A percentile compares a stretch with the other conserved stretches of the same genome.
These are phyloP conservation scores for Drosophila villosipedis DNA, from an alignment of 2,888 invertebrate genomes.

Conservation along the genomic window DNA sequence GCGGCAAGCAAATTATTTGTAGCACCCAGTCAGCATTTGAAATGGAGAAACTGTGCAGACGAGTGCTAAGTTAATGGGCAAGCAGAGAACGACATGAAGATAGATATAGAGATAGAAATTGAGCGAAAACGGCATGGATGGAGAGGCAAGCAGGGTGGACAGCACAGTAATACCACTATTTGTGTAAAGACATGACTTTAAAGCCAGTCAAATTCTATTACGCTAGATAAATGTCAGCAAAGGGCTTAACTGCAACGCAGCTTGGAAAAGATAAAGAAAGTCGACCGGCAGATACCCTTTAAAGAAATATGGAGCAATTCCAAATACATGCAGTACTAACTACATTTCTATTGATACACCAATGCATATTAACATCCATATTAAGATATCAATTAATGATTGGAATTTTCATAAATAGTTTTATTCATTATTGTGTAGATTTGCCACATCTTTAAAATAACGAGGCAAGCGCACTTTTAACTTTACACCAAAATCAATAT, in stretches of 20 bases:
- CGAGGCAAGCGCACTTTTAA: background rate
- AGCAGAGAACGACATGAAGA: slow-evolving; percentile 11
- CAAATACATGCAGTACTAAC: background rate
- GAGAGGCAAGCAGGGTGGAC: background rate
- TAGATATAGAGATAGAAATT: background rate
- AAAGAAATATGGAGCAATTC: background rate
- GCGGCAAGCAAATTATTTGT: slow-evolving; percentile 47
- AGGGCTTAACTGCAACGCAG: background rate
- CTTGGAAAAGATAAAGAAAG: background rate
- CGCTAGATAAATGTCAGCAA: slow-evolving; percentile 29
- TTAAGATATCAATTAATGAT: background rate
- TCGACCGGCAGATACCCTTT: slow-evolving; percentile 2
- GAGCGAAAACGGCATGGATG: background rate
- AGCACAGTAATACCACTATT: background rate
- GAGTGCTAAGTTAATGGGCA: slow-evolving; percentile 60
- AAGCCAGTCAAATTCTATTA: slow-evolving; percentile 37
- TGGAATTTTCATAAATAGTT: background rate
- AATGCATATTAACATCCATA: background rate
- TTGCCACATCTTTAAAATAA: background rate
- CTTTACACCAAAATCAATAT: background rate
- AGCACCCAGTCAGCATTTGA: slow-evolving; percentile 62
- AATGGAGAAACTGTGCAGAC: slow-evolving; percentile 41
- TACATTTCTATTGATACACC: no score
- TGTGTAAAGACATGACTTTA: slow-evolving; percentile 21
- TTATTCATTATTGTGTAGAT: background rate